A percentile compares a stretch with the other conserved stretches of the same genome.
phyloP scores from a whole-genome alignment of 2,888 invertebrate genomes.

The Clostera curtula region DNA sequence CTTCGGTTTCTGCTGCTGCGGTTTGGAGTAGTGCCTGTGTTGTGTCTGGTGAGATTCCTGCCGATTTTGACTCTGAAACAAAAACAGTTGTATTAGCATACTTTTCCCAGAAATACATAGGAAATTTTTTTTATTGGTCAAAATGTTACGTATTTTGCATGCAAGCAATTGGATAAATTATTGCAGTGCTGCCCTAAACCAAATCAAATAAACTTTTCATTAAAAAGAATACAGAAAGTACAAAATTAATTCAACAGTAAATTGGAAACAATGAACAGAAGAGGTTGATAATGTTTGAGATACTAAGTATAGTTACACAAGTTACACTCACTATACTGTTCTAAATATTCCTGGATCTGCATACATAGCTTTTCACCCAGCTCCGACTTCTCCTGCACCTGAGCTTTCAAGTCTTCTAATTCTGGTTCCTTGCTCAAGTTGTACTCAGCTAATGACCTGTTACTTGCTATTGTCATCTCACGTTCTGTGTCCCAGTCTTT shows the following conservation, averaged over 20 bases:
- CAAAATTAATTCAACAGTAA: no score
- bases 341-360: constrained; percentile 83
- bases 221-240: no score
- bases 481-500: constrained; percentile 88
- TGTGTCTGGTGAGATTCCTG: constrained; percentile 87
- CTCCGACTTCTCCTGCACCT: constrained; percentile 80
- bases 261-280: no score
- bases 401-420: constrained; percentile 82
- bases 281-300: no score
- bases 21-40: constrained; percentile 92
- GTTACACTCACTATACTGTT: constrained; percentile 85
- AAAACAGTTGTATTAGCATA: constrained; percentile 2
- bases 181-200: no score
- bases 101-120: neutral
- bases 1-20: constrained; percentile 93
- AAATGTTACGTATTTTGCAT: no score
- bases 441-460: constrained; percentile 92
- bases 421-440: constrained; percentile 91
- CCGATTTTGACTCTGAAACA: constrained; percentile 81
- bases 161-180: no score
- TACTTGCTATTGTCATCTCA: constrained; percentile 90
- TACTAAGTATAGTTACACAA: neutral
- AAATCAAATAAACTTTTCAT: no score
- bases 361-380: constrained; percentile 79
- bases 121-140: no score